Evolutionary conservation across 2,113 vertebrate species (phyloP).

Genomic region (Manacus vitellinus): DNA sequence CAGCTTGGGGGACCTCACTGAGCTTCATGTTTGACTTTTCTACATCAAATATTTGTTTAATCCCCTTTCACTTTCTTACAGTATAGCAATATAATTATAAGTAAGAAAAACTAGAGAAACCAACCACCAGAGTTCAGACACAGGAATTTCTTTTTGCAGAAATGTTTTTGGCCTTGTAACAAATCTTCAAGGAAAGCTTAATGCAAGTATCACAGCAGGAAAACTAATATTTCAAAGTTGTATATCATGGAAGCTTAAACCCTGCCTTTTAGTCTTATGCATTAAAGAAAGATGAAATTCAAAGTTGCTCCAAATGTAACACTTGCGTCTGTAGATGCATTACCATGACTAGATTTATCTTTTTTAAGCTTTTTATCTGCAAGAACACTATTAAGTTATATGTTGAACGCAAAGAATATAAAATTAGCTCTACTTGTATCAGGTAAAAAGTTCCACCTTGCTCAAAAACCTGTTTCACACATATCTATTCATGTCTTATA

Average conservation of each 20-base stretch:
- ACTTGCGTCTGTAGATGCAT: background rate
- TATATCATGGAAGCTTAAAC: background rate
- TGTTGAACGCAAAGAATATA: background rate
- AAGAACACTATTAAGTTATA: background rate
- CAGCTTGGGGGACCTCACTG: rapidly evolving
- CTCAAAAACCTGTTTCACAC: background rate
- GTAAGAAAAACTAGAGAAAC: background rate
- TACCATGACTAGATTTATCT: background rate
- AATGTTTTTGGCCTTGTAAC: background rate
- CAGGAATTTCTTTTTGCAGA: background rate
- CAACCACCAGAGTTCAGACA: background rate
- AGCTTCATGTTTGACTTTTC: background rate
- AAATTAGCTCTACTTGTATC: background rate
- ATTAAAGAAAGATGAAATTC: background rate
- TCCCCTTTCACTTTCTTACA: background rate
- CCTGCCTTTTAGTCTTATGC: background rate
- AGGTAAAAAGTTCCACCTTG: background rate
- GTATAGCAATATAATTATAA: too few species aligned
- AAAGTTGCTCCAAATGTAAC: background rate
- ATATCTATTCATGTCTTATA: background rate
- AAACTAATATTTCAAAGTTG: background rate
- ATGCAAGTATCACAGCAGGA: background rate
- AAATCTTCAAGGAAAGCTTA: background rate
- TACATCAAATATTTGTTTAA: background rate
- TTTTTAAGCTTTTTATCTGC: background rate